Conservation (phyloP, 2,797 vertebrate species). For the Pogonophryne albipinna region DNA sequence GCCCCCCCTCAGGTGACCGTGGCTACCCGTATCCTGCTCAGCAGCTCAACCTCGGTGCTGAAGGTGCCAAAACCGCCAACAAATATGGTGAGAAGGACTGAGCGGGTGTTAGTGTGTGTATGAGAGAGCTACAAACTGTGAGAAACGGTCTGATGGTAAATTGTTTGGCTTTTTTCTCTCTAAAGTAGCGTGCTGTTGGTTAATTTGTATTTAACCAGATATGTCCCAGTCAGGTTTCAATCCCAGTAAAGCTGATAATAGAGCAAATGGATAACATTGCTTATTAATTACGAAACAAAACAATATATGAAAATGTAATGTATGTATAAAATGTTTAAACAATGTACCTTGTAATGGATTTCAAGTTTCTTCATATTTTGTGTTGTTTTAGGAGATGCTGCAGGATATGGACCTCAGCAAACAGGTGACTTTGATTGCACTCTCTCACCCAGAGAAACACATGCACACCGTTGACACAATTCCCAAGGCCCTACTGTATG, state of each 20-base stretch:
- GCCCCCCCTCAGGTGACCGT: constrained; percentile 68
- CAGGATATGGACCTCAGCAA: constrained; percentile 61
- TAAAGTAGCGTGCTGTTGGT: not conserved
- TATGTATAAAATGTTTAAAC: no score
- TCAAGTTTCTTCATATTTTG: not conserved
- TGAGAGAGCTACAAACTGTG: constrained; percentile 4
- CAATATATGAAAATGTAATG: not conserved
- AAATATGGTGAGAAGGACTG: constrained; percentile 80
- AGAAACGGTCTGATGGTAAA: constrained; percentile 10
- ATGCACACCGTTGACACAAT: not conserved
- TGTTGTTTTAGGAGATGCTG: constrained; percentile 58
- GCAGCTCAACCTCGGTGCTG: constrained; percentile 72
- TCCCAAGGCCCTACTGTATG: not conserved
- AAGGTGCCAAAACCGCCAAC: constrained; percentile 73
- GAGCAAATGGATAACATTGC: not conserved
- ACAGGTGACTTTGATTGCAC: constrained; percentile 50
- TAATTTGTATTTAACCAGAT: no score
- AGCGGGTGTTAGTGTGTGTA: not conserved
- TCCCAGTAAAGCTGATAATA: not conserved
- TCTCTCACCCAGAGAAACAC: not conserved
- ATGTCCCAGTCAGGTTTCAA: not conserved
- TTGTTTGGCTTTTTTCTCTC: constrained; percentile 2
- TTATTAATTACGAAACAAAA: no score
- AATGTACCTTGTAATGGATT: not conserved
- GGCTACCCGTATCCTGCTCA: constrained; percentile 79